phyloP scores from a whole-genome alignment of 2,888 invertebrate species.

The Aethes cnicana region DNA sequence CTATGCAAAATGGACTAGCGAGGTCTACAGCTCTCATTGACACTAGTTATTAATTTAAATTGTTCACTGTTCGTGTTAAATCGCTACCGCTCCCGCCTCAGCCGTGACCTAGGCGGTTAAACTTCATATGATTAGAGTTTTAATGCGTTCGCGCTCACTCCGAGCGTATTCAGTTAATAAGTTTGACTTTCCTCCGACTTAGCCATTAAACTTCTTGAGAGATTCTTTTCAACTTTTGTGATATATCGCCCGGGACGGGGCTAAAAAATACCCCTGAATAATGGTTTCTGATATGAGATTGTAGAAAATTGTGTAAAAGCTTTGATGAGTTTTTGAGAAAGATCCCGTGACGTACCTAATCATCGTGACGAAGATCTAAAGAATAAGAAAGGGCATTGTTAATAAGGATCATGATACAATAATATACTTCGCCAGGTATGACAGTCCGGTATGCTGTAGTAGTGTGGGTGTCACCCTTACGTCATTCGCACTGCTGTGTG shows the following conservation, averaged over 20 bases:
- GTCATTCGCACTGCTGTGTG: no score
- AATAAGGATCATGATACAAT: no score
- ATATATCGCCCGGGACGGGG: constrained; percentile 14
- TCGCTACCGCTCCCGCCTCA: constrained; percentile 10
- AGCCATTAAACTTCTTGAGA: constrained; percentile 22
- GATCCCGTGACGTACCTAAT: background rate
- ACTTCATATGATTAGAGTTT: constrained; percentile 43
- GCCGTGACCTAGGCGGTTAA: constrained; percentile 31
- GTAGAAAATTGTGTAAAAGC: background rate
- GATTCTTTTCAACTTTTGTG: constrained; percentile 20
- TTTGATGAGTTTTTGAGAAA: constrained; percentile 2
- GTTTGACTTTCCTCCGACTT: constrained; percentile 41
- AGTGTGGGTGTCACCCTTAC: no score
- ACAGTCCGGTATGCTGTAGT: no score
- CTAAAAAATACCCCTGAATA: constrained; percentile 16
- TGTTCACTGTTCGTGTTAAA: background rate
- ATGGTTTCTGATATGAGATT: constrained; percentile 2
- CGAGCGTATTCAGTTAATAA: constrained; percentile 43
- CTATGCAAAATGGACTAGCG: no score
- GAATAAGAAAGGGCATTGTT: no score
- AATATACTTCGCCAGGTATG: no score
- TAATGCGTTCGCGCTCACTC: constrained; percentile 42
- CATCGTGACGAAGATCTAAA: no score
- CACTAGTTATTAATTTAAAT: no score
- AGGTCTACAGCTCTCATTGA: no score